phyloP scores from a whole-genome alignment of 1,140 invertebrate species.

The Pseudomyrmex cubaensis region DNA sequence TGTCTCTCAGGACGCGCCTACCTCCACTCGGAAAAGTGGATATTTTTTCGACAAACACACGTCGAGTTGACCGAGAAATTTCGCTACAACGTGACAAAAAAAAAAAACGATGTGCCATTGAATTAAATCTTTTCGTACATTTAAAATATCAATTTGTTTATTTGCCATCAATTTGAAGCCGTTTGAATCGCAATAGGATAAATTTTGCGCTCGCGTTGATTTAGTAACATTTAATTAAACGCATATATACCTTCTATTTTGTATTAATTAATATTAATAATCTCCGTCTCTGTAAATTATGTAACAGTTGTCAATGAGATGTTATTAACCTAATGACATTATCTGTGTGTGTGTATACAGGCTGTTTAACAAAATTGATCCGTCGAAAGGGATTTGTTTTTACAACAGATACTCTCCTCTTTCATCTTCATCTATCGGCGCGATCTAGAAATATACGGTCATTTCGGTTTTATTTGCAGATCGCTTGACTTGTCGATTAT shows the following conservation, averaged over 20 bases:
- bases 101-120: too few relatives aligned
- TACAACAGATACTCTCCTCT: neutral
- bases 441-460: neutral
- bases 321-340: neutral
- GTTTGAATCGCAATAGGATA: too few relatives aligned
- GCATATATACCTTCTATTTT: too few relatives aligned
- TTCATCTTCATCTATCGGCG: neutral
- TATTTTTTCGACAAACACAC: neutral
- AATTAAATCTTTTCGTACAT: neutral
- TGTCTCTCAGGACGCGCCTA: neutral
- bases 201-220: too few relatives aligned
- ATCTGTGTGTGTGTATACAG: neutral
- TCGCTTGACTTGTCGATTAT: slow-evolving; percentile 6
- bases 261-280: too few relatives aligned
- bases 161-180: too few relatives aligned
- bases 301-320: too few relatives aligned
- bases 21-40: slow-evolving; percentile 9
- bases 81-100: neutral
- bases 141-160: too few relatives aligned
- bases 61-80: neutral
- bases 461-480: slow-evolving; percentile 24
- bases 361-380: neutral
- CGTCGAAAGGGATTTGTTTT: too few relatives aligned
- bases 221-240: too few relatives aligned
- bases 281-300: too few relatives aligned